A percentile compares a stretch with the other conserved stretches of the same genome.
Evolutionary conservation across 2,888 invertebrate species (phyloP).

Genomic region (Polymixis flavicincta): DNA sequence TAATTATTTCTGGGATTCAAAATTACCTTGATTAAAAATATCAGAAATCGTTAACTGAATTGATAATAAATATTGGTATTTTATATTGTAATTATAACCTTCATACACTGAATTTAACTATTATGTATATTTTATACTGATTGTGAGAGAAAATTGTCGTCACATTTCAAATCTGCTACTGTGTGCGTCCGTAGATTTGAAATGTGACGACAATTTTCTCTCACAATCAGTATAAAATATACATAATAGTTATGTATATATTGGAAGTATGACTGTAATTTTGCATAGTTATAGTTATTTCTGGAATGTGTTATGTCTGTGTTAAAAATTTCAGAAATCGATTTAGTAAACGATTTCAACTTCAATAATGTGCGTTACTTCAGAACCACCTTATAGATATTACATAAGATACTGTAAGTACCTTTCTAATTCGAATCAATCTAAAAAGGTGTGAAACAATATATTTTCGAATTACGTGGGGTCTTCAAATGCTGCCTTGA

Average conservation of each 20-base stretch:
- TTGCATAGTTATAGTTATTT: not conserved
- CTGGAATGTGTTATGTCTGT: too few species aligned
- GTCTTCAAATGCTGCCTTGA: conserved; percentile 15
- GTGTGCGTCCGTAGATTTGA: too few species aligned
- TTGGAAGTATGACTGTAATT: too few species aligned
- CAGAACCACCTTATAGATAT: not conserved
- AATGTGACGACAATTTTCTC: too few species aligned
- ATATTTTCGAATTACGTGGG: conserved; percentile 14
- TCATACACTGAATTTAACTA: not conserved
- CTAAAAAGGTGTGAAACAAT: conserved; percentile 6
- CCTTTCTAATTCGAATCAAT: conserved; percentile 2
- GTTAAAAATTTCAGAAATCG: not conserved
- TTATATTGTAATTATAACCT: not conserved
- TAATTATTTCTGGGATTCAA: too few species aligned
- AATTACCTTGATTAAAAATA: too few species aligned
- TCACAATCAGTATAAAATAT: too few species aligned
- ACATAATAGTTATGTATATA: too few species aligned
- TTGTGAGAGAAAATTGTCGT: not conserved
- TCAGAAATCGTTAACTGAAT: too few species aligned
- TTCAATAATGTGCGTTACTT: not conserved
- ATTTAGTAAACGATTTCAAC: not conserved
- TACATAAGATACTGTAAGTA: not conserved
- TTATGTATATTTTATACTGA: not conserved
- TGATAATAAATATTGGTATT: too few species aligned
- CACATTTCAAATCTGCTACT: too few species aligned